phyloP scores from a whole-genome alignment of 2,797 vertebrate genomes.

The Mergus octosetaceus region DNA sequence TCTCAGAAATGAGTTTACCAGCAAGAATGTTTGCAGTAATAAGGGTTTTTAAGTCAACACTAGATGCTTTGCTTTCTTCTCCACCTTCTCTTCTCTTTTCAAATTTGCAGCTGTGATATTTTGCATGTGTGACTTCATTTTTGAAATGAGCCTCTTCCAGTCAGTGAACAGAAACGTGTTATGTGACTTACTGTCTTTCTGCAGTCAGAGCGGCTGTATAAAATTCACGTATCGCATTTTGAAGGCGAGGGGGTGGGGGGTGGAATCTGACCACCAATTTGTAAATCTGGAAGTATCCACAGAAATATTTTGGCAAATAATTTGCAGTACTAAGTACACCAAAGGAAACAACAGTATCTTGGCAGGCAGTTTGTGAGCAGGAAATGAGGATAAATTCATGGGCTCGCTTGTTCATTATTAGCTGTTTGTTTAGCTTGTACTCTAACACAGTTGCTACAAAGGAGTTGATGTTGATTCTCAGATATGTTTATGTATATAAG shows the following conservation, averaged over 20 bases:
- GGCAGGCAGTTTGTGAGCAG: constrained; percentile 32
- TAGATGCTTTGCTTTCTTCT: constrained; percentile 46
- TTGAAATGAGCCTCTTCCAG: background rate
- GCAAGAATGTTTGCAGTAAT: constrained; percentile 42
- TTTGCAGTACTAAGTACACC: background rate
- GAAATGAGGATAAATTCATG: constrained; percentile 60
- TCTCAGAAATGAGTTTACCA: constrained; percentile 47
- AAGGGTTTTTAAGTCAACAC: constrained; percentile 34
- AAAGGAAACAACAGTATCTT: constrained; percentile 32
- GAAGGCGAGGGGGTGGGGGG: background rate
- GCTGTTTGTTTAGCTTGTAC: constrained; percentile 53
- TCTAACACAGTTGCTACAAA: constrained; percentile 34
- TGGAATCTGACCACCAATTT: background rate
- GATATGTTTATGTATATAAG: constrained; percentile 21
- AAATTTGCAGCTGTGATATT: constrained; percentile 25
- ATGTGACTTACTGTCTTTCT: background rate
- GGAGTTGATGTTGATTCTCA: constrained; percentile 19
- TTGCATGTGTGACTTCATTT: background rate
- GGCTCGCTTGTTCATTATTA: constrained; percentile 45
- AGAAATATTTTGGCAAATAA: constrained; percentile 6
- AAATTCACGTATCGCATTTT: background rate
- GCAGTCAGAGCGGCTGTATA: background rate
- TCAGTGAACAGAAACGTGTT: background rate
- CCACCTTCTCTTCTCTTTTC: constrained; percentile 24
- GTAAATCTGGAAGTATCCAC: background rate